A percentile compares a stretch with the other conserved stretches of the same genome.
Evolutionary conservation across 2,113 vertebrate species (phyloP).

Genomic region (Ammodytes marinus): DNA sequence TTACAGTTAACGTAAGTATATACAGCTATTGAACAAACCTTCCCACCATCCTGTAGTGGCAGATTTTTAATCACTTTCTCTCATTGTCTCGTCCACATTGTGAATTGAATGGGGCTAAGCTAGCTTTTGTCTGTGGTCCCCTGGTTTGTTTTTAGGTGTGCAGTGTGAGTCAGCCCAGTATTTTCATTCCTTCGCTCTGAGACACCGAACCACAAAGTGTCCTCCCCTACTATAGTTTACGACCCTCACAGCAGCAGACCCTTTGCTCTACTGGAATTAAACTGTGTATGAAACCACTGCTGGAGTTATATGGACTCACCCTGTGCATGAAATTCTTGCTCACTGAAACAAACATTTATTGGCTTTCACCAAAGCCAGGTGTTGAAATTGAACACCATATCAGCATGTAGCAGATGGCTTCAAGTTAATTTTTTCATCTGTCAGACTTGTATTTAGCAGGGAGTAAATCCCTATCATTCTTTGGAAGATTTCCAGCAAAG

Average conservation of each 20-base stretch:
- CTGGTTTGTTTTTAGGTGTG: slow-evolving; percentile 49
- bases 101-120: slow-evolving; percentile 31
- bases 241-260: slow-evolving; percentile 15
- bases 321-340: not conserved
- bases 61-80: slow-evolving; percentile 28
- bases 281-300: not conserved
- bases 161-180: slow-evolving; percentile 64
- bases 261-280: not conserved
- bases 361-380: not conserved
- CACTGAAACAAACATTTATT: slow-evolving; percentile 1
- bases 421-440: not conserved
- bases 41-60: not conserved
- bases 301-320: not conserved
- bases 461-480: not conserved
- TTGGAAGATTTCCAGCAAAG: slow-evolving; percentile 23
- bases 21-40: not conserved
- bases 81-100: not conserved
- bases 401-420: not conserved
- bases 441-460: not conserved
- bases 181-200: slow-evolving; percentile 76
- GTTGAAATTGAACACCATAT: not conserved
- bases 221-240: slow-evolving; percentile 2
- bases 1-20: not conserved
- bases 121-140: slow-evolving; percentile 42
- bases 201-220: slow-evolving; percentile 22